phyloP scores from a whole-genome alignment of 2,113 vertebrate genomes.

The Peromyscus maniculatus region DNA sequence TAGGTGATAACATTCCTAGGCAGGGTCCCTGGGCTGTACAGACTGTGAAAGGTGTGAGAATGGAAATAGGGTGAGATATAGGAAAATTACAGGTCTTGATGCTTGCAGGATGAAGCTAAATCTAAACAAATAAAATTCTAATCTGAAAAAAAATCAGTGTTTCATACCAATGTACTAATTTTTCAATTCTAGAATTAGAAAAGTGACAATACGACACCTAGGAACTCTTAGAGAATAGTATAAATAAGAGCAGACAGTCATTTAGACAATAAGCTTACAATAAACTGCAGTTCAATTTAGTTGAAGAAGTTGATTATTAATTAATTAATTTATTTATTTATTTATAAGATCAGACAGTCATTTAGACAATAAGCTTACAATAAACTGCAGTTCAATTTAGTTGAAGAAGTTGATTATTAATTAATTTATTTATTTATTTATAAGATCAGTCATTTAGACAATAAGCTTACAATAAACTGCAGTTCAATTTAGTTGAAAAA shows the following conservation, averaged over 20 bases:
- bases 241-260: background rate
- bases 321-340: too few species aligned
- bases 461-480: too few species aligned
- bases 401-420: too few species aligned
- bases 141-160: background rate
- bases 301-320: too few species aligned
- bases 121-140: background rate
- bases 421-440: too few species aligned
- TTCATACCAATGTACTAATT: background rate
- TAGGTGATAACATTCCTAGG: background rate
- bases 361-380: too few species aligned
- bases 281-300: background rate
- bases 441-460: too few species aligned
- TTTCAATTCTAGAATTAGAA: background rate
- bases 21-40: background rate
- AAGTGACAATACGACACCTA: background rate
- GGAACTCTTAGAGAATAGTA: background rate
- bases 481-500: too few species aligned
- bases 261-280: background rate
- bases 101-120: background rate
- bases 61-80: background rate
- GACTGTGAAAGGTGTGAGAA: background rate
- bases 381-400: too few species aligned
- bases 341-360: too few species aligned
- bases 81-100: background rate